Evolutionary conservation across 2,113 vertebrate species (phyloP).

Genomic region (Triplophysa rosa): DNA sequence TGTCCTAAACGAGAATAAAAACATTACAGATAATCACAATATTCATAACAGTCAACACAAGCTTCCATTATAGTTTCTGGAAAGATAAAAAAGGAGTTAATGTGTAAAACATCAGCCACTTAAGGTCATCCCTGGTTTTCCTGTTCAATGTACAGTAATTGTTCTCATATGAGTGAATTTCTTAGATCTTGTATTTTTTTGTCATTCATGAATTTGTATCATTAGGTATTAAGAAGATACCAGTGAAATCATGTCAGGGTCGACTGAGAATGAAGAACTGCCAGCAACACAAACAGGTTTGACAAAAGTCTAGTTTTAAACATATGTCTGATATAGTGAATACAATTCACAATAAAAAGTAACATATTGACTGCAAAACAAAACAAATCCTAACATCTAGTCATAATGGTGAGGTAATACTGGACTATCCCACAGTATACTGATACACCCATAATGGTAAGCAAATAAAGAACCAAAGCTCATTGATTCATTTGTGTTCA

Average conservation of each 20-base stretch:
- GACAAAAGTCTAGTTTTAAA: not conserved
- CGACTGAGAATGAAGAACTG: slow-evolving; percentile 76
- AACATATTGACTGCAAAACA: not conserved
- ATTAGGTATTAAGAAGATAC: not conserved
- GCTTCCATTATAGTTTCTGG: too few species aligned
- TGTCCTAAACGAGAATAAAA: slow-evolving; percentile 6
- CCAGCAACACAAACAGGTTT: slow-evolving; percentile 81
- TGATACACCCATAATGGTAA: not conserved
- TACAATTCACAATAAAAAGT: not conserved
- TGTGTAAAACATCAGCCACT: too few species aligned
- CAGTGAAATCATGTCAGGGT: slow-evolving; percentile 51
- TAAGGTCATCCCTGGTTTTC: not conserved
- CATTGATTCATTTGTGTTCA: too few species aligned
- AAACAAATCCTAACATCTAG: not conserved
- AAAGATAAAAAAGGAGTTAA: too few species aligned
- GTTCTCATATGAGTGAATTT: not conserved
- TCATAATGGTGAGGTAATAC: slow-evolving; percentile 1
- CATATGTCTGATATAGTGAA: too few species aligned
- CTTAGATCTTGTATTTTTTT: not conserved
- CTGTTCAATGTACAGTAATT: not conserved
- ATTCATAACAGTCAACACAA: not conserved
- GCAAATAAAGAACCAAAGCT: not conserved
- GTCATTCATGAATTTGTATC: not conserved
- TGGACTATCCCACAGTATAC: not conserved
- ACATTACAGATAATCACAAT: not conserved